Conservation (phyloP, 2,113 vertebrate genomes). For the Phylloscopus trochiloides region DNA sequence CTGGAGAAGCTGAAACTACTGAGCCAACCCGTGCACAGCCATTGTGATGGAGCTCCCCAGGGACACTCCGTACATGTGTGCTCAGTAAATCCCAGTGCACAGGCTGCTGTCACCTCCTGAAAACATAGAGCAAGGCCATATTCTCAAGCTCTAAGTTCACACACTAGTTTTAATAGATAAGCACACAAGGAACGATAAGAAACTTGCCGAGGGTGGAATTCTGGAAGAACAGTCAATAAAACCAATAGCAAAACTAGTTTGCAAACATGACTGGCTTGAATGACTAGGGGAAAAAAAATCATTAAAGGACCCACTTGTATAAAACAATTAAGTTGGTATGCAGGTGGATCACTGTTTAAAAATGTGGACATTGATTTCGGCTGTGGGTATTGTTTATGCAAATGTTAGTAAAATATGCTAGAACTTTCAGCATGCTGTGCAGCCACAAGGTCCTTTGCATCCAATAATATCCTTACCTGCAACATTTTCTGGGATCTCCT, state of each 20-base stretch:
- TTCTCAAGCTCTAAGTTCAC: not conserved
- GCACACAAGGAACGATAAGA: not conserved
- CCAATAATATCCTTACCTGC: not conserved
- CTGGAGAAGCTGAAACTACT: not conserved
- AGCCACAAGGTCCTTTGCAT: not conserved
- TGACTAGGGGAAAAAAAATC: not conserved
- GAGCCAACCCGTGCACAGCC: rapidly evolving
- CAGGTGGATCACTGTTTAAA: not conserved
- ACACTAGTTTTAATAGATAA: not conserved
- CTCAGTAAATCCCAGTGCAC: not conserved
- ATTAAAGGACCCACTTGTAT: not conserved
- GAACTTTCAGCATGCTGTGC: not conserved
- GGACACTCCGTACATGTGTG: rapidly evolving
- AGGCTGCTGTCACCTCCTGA: not conserved
- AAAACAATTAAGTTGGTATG: not conserved
- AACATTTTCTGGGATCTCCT: not conserved
- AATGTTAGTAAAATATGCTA: not conserved
- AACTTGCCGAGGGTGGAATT: not conserved
- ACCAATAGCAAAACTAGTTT: not conserved
- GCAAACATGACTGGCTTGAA: not conserved
- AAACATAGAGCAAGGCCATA: not conserved
- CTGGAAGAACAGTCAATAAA: not conserved
- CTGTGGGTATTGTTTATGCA: not conserved
- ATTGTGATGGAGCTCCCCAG: rapidly evolving
- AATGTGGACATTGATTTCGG: not conserved